These are phyloP conservation scores for Astyanax mexicanus DNA, from an alignment of 2,797 vertebrate genomes.

Conservation along the genomic window DNA sequence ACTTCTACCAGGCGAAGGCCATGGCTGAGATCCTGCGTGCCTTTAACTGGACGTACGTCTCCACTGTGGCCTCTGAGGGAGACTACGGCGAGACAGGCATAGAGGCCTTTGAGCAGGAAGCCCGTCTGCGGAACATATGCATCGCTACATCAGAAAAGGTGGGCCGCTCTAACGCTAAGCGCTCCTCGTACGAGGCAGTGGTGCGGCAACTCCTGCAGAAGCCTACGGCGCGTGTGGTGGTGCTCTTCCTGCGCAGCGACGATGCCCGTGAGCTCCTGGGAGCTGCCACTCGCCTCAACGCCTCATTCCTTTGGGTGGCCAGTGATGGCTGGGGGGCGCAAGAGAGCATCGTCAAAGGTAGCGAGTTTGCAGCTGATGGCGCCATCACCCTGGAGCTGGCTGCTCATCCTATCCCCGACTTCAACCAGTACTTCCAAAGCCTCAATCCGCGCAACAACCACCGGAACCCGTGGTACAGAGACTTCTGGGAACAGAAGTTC, in stretches of 20 bases:
- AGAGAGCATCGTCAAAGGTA: conserved; percentile 96
- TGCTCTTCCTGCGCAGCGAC: conserved; percentile 94
- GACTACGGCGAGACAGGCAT: conserved; percentile 98
- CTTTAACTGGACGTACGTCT: conserved; percentile 99
- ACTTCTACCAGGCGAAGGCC: conserved; percentile 98
- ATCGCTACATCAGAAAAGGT: conserved; percentile 98
- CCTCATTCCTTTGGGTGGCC: conserved; percentile 97
- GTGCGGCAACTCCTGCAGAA: conserved; percentile 95
- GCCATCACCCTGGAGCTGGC: conserved; percentile 96
- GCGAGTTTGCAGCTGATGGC: conserved; percentile 91
- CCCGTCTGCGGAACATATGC: conserved; percentile 95
- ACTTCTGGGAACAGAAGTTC: conserved; percentile 99
- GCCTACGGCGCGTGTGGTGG: conserved; percentile 93
- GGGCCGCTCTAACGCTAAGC: conserved; percentile 92
- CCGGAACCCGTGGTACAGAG: conserved; percentile 96
- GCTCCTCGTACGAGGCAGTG: conserved; percentile 92
- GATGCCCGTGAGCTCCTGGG: conserved; percentile 94
- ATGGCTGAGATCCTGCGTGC: conserved; percentile 96
- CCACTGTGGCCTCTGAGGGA: conserved; percentile 95
- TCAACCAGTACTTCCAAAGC: conserved; percentile 92
- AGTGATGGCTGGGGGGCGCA: conserved; percentile 98
- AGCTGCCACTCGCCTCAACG: conserved; percentile 90
- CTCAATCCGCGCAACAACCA: conserved; percentile 89
- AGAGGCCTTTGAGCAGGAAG: conserved; percentile 97
- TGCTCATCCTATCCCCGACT: conserved; percentile 89